Evolutionary conservation across 2,797 vertebrate genomes (phyloP).

Genomic region (Erithacus rubecula): DNA sequence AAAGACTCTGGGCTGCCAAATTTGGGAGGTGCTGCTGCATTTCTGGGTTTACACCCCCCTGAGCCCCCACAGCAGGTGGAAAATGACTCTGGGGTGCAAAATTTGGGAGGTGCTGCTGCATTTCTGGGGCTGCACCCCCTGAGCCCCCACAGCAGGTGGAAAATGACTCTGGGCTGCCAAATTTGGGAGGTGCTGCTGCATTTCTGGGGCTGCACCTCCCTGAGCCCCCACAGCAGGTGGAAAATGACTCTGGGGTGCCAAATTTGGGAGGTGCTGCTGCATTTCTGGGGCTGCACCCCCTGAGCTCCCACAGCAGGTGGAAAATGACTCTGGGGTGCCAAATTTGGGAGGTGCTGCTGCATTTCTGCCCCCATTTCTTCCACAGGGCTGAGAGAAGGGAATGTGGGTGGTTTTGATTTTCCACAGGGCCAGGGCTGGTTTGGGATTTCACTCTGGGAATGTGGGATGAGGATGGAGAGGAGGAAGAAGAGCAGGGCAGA

Average conservation of each 20-base stretch:
- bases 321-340: accelerated
- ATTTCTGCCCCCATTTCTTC: accelerated
- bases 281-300: accelerated
- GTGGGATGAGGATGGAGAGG: background rate
- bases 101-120: accelerated
- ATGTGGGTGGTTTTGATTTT: background rate
- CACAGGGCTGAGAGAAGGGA: accelerated
- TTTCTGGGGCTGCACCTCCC: too few species aligned
- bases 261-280: accelerated
- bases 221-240: accelerated
- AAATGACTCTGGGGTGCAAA: background rate
- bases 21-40: accelerated
- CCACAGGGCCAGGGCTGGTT: background rate
- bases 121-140: accelerated
- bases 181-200: accelerated
- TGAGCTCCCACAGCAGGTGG: accelerated
- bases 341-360: accelerated
- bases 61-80: accelerated
- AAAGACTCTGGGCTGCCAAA: accelerated
- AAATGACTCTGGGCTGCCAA: background rate
- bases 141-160: accelerated
- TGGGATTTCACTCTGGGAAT: background rate
- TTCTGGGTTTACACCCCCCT: too few species aligned
- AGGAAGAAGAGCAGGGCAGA: background rate
- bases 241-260: accelerated